phyloP scores from a whole-genome alignment of 2,113 vertebrate species.

The Megalops atlanticus region DNA sequence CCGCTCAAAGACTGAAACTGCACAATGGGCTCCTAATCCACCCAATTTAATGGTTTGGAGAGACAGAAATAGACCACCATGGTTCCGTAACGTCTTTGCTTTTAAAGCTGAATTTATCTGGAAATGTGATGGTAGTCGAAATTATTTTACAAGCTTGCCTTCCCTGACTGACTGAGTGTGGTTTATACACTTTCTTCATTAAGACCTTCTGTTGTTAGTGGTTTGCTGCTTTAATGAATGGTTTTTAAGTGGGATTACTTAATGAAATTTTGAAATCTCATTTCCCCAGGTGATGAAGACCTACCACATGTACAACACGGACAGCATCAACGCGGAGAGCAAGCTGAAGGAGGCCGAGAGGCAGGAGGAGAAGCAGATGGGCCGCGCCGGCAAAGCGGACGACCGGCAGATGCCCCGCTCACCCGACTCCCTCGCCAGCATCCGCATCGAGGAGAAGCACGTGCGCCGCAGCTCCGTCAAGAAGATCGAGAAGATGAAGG shows the following conservation, averaged over 20 bases:
- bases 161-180: too few species aligned
- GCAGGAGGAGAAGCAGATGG: conserved; percentile 73
- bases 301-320: conserved; percentile 83
- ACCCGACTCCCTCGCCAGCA: conserved; percentile 69
- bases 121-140: too few species aligned
- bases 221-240: not conserved
- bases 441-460: conserved; percentile 77
- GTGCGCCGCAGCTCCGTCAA: conserved; percentile 78
- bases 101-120: too few species aligned
- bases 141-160: too few species aligned
- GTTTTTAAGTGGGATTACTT: not conserved
- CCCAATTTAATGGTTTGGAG: too few species aligned
- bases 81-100: too few species aligned
- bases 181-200: too few species aligned
- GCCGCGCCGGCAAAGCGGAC: too few species aligned
- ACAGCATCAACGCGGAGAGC: conserved; percentile 75
- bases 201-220: too few species aligned
- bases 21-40: too few species aligned
- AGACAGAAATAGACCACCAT: too few species aligned
- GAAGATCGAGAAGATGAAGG: conserved; percentile 85
- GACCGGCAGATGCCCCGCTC: conserved; percentile 73
- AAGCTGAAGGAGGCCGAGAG: conserved; percentile 16
- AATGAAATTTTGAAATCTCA: not conserved
- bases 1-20: too few species aligned
- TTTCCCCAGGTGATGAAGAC: conserved; percentile 80